Percentiles rank a stretch among this genome's conserved stretches.
Conservation (phyloP, 2,888 invertebrate species). For the Trissolcus brochymenae region DNA sequence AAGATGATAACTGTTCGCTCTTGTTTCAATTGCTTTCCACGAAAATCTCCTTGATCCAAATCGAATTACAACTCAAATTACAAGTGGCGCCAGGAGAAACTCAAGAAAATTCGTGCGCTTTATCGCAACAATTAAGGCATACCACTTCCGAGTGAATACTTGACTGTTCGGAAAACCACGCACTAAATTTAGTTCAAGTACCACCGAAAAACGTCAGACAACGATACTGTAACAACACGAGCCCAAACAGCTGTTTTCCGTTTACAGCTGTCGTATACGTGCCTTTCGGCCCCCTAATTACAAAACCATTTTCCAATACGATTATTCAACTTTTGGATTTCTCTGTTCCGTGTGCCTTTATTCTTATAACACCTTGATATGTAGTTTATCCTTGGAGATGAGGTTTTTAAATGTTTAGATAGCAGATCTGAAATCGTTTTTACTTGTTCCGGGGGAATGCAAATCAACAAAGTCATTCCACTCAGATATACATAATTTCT, state of each 20-base stretch:
- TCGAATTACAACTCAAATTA: slow-evolving; percentile 3
- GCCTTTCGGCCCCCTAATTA: slow-evolving; percentile 33
- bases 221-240: slow-evolving; percentile 16
- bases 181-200: slow-evolving; percentile 21
- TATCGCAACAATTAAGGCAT: slow-evolving; percentile 29
- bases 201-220: slow-evolving; percentile 3
- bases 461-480: slow-evolving; percentile 38
- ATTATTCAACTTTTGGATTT: not conserved
- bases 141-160: slow-evolving; percentile 16
- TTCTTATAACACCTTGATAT: not conserved
- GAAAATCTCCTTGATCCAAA: too few relatives aligned
- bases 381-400: not conserved
- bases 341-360: not conserved
- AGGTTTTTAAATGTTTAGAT: not conserved
- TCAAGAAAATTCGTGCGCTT: not conserved
- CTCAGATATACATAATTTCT: slow-evolving; percentile 30
- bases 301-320: slow-evolving; percentile 7
- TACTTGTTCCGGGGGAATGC: slow-evolving; percentile 58
- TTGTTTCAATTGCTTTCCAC: too few relatives aligned
- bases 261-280: slow-evolving; percentile 31
- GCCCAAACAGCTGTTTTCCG: slow-evolving; percentile 36
- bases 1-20: too few relatives aligned
- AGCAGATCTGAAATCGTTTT: slow-evolving; percentile 6
- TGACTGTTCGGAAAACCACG: slow-evolving; percentile 9
- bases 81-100: slow-evolving; percentile 25